phyloP scores from a whole-genome alignment of 2,797 vertebrate species.

The Hirundo rustica region DNA sequence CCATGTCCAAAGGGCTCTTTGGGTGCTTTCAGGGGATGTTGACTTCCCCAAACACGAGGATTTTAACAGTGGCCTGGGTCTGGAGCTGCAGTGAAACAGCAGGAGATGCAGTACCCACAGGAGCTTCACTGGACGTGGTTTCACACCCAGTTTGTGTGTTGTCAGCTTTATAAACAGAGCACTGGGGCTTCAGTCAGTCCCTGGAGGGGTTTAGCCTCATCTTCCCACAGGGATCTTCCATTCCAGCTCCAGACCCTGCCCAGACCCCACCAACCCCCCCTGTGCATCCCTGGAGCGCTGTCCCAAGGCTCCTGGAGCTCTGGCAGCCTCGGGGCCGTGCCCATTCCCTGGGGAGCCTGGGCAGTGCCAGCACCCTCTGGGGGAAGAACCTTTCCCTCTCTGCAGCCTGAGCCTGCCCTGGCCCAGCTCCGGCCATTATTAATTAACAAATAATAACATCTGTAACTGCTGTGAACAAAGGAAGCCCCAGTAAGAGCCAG shows the following conservation, averaged over 20 bases:
- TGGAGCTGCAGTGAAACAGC: background rate
- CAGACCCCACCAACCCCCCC: background rate
- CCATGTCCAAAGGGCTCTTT: background rate
- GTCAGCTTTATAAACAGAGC: background rate
- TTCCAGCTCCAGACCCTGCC: fast-evolving
- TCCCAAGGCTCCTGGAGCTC: background rate
- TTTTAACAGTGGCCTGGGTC: background rate
- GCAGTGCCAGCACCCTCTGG: background rate
- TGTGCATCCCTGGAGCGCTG: background rate
- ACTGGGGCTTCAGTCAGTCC: background rate
- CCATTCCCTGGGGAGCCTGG: background rate
- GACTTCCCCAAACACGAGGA: background rate
- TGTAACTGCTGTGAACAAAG: background rate
- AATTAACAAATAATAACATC: background rate
- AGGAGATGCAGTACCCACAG: background rate
- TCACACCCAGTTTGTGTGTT: background rate
- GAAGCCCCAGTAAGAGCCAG: background rate
- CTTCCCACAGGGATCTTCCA: background rate
- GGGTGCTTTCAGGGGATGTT: background rate
- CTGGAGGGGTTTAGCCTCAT: background rate
- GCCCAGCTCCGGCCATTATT: background rate
- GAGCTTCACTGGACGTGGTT: background rate
- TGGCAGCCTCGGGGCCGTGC: background rate
- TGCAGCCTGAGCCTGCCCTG: background rate
- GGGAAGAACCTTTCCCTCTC: background rate